Evolutionary conservation across 2,888 invertebrate species (phyloP), one percentile per base, ranked within the genome.

Genomic region (Stegophylla sp.): DNA sequence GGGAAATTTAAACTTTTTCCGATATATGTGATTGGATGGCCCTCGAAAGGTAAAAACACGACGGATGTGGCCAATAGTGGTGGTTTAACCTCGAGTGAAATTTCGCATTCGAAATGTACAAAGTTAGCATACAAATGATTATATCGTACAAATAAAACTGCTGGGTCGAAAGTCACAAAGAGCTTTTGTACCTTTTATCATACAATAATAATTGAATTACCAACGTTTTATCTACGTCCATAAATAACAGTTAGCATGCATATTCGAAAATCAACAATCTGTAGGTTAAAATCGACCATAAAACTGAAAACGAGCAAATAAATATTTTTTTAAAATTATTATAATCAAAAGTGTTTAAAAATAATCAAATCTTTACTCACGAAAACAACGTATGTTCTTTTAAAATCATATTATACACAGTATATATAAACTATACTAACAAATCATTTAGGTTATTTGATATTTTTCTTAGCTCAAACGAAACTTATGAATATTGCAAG

Each of bases 81-180:
- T 41, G 48, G 74, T 17, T 63, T 75, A 64, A 76, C 53, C 64
- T 43, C 9, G 53, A 76, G 53, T 26, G 75, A 66, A 76, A 76
- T 26, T 76, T 26, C 9, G 26, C 34, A 12, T 66, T 17, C 9
- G 17, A 66, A 23, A 76, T 43, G 64, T 41, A 43, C 26, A 66
- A 53, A 53, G 51, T 66, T 76, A 53, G 53, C 41, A 76, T 76
- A 53, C 66, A 26, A 75, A 76, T 43, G 75, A 43, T 66, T 53
- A 15, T 76, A 66, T 43, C 75, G 9, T 41, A 53, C 51, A 43
- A 66, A 76, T 66, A 53, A 53, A 76, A 76, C 13, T 23, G 9
- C 0, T 7, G 41, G 20, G 17, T 34, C 23, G 17, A 75, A 76
- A 23, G 23, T 1, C 41, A 23, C 15, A 34, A 10, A n/a, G 5